A percentile compares a stretch with the other conserved stretches of the same genome.
Evolutionary conservation across 2,888 invertebrate genomes (phyloP).

Genomic region (Mesorhabditis belari): DNA sequence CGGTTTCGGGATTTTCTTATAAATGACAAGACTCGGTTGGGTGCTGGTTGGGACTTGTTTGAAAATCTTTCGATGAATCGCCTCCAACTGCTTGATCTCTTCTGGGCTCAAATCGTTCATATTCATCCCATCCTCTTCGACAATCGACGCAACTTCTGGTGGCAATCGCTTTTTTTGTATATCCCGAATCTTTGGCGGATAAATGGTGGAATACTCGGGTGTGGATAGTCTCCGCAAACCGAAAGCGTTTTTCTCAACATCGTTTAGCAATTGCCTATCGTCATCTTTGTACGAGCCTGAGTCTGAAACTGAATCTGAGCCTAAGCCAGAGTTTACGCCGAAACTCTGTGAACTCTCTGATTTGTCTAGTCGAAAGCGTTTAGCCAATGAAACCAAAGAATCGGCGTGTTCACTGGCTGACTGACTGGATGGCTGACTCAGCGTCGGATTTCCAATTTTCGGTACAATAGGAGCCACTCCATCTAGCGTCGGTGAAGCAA

Average conservation of each 20-base stretch:
- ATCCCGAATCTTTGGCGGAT: slow-evolving; percentile 18
- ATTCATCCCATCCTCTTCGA: slow-evolving; percentile 12
- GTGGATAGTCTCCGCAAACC: background rate
- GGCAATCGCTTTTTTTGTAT: background rate
- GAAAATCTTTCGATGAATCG: slow-evolving; percentile 34
- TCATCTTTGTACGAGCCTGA: background rate
- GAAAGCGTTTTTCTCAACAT: background rate
- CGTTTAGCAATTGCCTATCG: too few species aligned
- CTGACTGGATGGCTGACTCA: slow-evolving; percentile 1
- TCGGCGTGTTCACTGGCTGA: slow-evolving; percentile 1
- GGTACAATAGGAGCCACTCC: slow-evolving; percentile 8
- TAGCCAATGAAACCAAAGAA: slow-evolving; percentile 13
- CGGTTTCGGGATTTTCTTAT: background rate
- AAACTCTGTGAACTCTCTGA: too few species aligned
- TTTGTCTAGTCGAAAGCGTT: too few species aligned
- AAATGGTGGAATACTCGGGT: slow-evolving; percentile 10
- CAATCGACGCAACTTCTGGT: background rate
- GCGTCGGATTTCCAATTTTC: slow-evolving; percentile 15
- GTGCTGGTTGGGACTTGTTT: slow-evolving; percentile 1
- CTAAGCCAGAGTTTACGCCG: slow-evolving; percentile 2
- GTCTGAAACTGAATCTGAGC: background rate
- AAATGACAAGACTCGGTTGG: slow-evolving; percentile 4
- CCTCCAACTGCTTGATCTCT: slow-evolving; percentile 22
- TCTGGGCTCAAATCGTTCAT: slow-evolving; percentile 14
- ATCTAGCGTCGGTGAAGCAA: background rate